Base-by-base conservation (phyloP, 1,140 invertebrate genomes). In the Calliopsis andreniformis region DNA sequence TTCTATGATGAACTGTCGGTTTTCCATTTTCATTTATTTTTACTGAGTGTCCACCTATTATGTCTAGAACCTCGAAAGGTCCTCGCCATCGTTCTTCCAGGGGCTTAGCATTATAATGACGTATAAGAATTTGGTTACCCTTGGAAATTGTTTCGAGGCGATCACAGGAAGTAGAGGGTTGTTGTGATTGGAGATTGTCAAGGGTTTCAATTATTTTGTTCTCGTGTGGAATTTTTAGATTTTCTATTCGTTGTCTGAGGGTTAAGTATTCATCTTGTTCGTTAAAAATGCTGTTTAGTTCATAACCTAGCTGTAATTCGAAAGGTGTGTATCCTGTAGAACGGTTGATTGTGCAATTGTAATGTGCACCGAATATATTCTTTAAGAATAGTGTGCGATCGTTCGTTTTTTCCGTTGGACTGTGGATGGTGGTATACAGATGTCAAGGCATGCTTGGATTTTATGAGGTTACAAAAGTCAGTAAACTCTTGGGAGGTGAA, bases 141-240 rank as follows among this genome's bases (percentile, higher is more conserved):
- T 10, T 18, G 16, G 25, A 30, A 10, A 63, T 45, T 2, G 61
- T 2, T 63, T 64, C 61, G 18, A 64, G 43, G 18, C 49, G 61
- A 5, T 32, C 28, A n/a, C 49, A 64, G 28, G 61, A 64, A 1
- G 25, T 64, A 45, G 61, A 64, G 2, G 61, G 61, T 20, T 64
- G 43, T 49, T 49, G 43, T 3, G 5, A 5, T 1, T 64, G 18
- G 16, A 64, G 28, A 18, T 49, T 64, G 0, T 64, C 25, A 8
- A 64, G 5, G 4, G 61, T 49, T 23, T 64, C 61, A 14, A 62
- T 45, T 8, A 62, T 62, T 28, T 62, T 62, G 7, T 62, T 62
- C 18, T 45, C 59, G 39, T 62, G 59, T 28, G 45, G 42, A 0
- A 62, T 16, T 49, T 49, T 49, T 5, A 49, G 43, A 7, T 45